These are phyloP conservation scores for Halcyon smyrnensis DNA, from an alignment of 2,797 vertebrate genomes.

Conservation along the genomic window DNA sequence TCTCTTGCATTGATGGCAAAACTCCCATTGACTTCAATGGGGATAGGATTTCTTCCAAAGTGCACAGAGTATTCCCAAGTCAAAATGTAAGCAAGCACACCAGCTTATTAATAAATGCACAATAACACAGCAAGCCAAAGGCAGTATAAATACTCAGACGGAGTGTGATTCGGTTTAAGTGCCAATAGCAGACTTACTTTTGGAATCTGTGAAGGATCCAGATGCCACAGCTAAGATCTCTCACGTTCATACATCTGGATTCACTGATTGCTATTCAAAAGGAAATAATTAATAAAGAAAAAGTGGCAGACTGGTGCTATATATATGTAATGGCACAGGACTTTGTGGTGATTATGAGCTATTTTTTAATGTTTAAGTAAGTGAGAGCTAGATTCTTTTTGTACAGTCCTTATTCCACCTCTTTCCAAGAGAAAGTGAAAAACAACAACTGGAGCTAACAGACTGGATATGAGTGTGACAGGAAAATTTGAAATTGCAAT, in stretches of 20 bases:
- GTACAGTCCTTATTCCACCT: background rate
- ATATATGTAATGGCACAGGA: slow-evolving; percentile 15
- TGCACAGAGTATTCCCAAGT: slow-evolving; percentile 43
- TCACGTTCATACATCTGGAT: slow-evolving; percentile 61
- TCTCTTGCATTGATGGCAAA: slow-evolving; percentile 36
- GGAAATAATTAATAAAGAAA: slow-evolving; percentile 71
- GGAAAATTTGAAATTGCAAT: background rate
- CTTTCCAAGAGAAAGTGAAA: slow-evolving; percentile 33
- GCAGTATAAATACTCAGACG: slow-evolving; percentile 15
- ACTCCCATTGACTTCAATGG: slow-evolving; percentile 59
- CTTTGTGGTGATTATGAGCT: slow-evolving; percentile 33
- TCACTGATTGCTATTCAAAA: slow-evolving; percentile 39
- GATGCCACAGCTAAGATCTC: slow-evolving; percentile 45
- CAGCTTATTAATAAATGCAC: slow-evolving; percentile 46
- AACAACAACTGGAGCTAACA: slow-evolving; percentile 14
- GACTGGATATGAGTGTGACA: background rate
- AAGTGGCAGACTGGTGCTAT: slow-evolving; percentile 55
- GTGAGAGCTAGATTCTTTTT: slow-evolving; percentile 21
- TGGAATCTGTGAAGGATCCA: slow-evolving; percentile 46
- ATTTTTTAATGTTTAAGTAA: slow-evolving; percentile 29
- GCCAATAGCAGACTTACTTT: slow-evolving; percentile 57
- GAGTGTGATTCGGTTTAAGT: slow-evolving; percentile 48
- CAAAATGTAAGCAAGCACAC: slow-evolving; percentile 49
- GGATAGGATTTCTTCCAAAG: slow-evolving; percentile 66
- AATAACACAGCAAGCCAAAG: slow-evolving; percentile 54